Evolutionary conservation across 2,888 invertebrate species (phyloP), one percentile per base, ranked within the genome.

Genomic region (Amphipoea oculea): DNA sequence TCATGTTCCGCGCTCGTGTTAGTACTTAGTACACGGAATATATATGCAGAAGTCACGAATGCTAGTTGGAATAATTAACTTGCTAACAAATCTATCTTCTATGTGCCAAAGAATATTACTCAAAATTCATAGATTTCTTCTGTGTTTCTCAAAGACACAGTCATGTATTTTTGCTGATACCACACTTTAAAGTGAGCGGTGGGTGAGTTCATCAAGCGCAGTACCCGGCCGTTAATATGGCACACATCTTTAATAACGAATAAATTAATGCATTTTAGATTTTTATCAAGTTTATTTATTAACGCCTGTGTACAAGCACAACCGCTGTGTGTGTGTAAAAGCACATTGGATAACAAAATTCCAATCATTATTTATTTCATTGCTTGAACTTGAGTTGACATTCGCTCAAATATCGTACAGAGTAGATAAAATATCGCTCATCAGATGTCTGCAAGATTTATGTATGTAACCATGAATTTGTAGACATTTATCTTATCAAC

Each of bases 391-490:
- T 83, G 73, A 73, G 48, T 71, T 84, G 86, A 86, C 84, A 78
- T 83, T 84, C 63, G 54, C 62, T 12, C 14, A 70, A 72, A 83
- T 67, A 76, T 48, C 42, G 23, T 20, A 42, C 29, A 76, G 72
- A 85, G 84, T 75, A 87, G 80, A 84, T 84, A 84, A 76, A 57
- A 12, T 70, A 67, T 86, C 66, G 1, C 67, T 71, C 73, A 83
- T 86, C 78, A 83, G 83, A 83, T 77, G 83, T 83, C 78, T 73
- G 57, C 48, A 29, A 81, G 73, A 83, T 86, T 45, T 83, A 69
- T 83, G 51, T 77, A 40, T 66, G 12, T 48, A 60, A 60, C 68
- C 74, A 78, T 79, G 63, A 72, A 73, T 65, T 72, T 36, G 65
- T 73, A 73, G 77, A n/a, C 63, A 14, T 2, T n/a, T 85, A 86